Conservation (phyloP, 2,888 invertebrate genomes). For the Drosophila barbarae region DNA sequence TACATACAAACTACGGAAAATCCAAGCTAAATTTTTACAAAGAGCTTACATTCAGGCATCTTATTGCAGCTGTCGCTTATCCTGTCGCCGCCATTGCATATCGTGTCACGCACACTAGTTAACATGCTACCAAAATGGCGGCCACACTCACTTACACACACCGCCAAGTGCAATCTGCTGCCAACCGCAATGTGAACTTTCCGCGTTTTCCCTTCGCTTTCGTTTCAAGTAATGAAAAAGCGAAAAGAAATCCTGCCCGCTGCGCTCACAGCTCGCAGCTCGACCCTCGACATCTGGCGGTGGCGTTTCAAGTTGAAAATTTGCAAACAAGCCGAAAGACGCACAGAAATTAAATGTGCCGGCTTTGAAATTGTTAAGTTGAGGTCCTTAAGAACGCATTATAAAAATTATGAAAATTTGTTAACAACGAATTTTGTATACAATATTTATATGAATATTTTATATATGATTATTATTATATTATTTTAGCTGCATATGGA, state of each 20-base stretch:
- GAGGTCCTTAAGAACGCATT: conserved; percentile 20
- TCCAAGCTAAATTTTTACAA: background rate
- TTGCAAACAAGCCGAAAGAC: conserved; percentile 63
- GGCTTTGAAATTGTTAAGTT: conserved; percentile 40
- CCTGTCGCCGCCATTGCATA: conserved; percentile 44
- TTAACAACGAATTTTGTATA: background rate
- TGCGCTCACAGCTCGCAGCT: conserved; percentile 46
- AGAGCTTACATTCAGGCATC: background rate
- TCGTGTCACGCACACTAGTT: conserved; percentile 59
- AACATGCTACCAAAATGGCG: conserved; percentile 49
- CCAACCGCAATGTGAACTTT: conserved; percentile 61
- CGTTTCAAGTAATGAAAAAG: conserved; percentile 35
- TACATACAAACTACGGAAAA: background rate
- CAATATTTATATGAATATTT: background rate
- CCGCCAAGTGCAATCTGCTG: conserved; percentile 56
- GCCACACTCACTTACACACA: conserved; percentile 16
- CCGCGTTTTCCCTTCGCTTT: conserved; percentile 36
- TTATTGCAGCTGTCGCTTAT: conserved; percentile 17
- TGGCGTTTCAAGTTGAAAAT: conserved; percentile 70
- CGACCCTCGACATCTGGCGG: conserved; percentile 48
- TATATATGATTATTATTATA: background rate
- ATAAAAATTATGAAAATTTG: background rate
- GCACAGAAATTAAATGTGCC: conserved; percentile 45
- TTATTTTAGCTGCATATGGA: background rate
- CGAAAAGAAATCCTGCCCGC: conserved; percentile 44